A percentile compares a stretch with the other conserved stretches of the same genome.
Evolutionary conservation across 2,113 vertebrate species (phyloP).

Genomic region (Pituophis catenifer): DNA sequence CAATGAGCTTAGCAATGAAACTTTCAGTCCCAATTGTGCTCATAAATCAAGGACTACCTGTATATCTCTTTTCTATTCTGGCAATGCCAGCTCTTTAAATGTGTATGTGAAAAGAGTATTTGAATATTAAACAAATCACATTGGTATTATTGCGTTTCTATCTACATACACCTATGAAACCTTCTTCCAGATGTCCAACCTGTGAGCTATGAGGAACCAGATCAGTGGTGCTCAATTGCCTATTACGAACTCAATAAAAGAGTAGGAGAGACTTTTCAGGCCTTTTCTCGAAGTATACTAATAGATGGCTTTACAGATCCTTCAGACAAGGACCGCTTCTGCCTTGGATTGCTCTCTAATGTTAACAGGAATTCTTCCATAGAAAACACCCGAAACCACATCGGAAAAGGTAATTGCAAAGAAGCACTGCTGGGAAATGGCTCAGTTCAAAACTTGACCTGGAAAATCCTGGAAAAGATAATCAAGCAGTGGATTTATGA

Average conservation of each 20-base stretch:
- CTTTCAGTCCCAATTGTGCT: no score
- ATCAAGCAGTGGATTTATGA: no score
- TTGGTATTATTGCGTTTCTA: background rate
- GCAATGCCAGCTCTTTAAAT: background rate
- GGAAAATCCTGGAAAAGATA: no score
- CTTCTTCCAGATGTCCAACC: slow-evolving; percentile 82
- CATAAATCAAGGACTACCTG: no score
- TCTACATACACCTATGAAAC: background rate
- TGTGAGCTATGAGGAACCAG: slow-evolving; percentile 94
- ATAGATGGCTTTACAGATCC: slow-evolving; percentile 98
- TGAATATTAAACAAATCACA: background rate
- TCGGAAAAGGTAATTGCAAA: slow-evolving; percentile 88
- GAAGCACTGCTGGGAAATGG: slow-evolving; percentile 9
- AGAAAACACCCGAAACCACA: slow-evolving; percentile 95
- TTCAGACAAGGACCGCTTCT: slow-evolving; percentile 95
- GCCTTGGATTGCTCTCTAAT: slow-evolving; percentile 93
- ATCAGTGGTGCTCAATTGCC: slow-evolving; percentile 95
- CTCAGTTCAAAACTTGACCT: background rate
- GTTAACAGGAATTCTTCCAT: slow-evolving; percentile 98
- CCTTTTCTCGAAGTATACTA: slow-evolving; percentile 88
- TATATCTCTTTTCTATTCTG: background rate
- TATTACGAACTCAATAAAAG: slow-evolving; percentile 98
- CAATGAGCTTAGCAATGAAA: no score
- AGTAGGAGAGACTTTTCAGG: slow-evolving; percentile 95
- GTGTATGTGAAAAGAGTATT: background rate